These are phyloP conservation scores for Oncorhynchus nerka DNA, from an alignment of 2,113 vertebrate species.

Conservation along the genomic window DNA sequence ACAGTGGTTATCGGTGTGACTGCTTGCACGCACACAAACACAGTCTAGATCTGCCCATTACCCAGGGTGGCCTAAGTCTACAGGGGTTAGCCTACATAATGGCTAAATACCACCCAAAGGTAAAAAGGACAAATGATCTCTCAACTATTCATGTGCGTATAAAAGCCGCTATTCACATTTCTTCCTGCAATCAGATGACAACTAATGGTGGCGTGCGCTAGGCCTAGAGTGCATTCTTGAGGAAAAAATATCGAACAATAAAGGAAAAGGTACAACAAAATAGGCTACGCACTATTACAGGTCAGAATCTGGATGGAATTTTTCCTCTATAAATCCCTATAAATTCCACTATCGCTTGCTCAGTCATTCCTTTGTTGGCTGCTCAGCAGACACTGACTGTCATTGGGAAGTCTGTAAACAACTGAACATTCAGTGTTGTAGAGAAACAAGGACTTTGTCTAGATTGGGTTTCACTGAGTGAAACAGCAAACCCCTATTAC, in stretches of 20 bases:
- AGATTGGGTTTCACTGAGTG: constrained; percentile 34
- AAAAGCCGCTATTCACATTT: constrained; percentile 22
- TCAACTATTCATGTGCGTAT: constrained; percentile 23
- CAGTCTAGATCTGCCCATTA: constrained; percentile 36
- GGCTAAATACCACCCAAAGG: constrained; percentile 39
- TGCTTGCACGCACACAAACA: constrained; percentile 23
- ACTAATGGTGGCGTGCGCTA: not conserved
- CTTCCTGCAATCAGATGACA: constrained; percentile 8
- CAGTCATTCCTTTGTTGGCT: constrained; percentile 19
- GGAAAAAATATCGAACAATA: not conserved
- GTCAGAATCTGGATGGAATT: not conserved
- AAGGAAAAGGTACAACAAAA: not conserved
- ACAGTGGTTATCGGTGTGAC: constrained; percentile 29
- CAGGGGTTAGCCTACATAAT: constrained; percentile 31
- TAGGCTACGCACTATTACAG: not conserved
- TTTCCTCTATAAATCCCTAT: not conserved
- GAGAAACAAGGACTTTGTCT: constrained; percentile 46
- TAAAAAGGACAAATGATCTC: constrained; percentile 25
- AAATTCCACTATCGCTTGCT: constrained; percentile 35
- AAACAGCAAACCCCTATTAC: constrained; percentile 1
- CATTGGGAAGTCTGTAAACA: constrained; percentile 24
- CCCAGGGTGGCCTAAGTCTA: constrained; percentile 40
- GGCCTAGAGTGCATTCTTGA: not conserved
- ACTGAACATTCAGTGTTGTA: constrained; percentile 42
- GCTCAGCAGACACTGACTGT: not conserved